Evolutionary conservation across 1,140 invertebrate genomes (phyloP), one percentile per base, ranked within the genome.

Genomic region (Cydia pomonella): DNA sequence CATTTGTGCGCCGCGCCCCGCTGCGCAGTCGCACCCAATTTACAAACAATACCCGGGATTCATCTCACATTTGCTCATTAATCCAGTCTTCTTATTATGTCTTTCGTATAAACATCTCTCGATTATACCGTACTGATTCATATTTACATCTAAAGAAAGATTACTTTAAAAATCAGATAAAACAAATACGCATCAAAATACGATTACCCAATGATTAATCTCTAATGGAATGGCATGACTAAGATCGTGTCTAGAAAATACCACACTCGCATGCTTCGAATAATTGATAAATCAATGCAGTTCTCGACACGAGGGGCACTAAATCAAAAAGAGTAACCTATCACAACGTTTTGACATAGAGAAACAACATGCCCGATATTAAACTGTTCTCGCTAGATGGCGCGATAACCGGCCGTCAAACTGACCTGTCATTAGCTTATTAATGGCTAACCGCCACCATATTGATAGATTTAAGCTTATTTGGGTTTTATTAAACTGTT

Each of bases 201-300:
- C 89, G 89, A 93, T 93, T 92, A 90, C 64, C 27, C 64, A 38
- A 93, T 93, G 89, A 89, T 87, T 86, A 85, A 88, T 90, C 83
- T 86, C 84, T 85, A 87, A 87, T 73, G 73, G 82, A 83, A 86
- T 88, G 91, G 91, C 90, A 92, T 90, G 90, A 91, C 87, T 88
- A 90, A 93, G 88, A 89, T 91, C 88, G 84, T 91, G 85, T 80
- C 82, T 87, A 82, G 82, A 89, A 87, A 92, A 92, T 91, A 91
- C 88, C 91, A 89, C 77, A 81, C 86, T 87, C 87, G 84, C 84
- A 93, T 92, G 82, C 87, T 83, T 88, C 62, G 85, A 90, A 92
- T 91, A 83, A 93, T 92, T 93, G 90, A 93, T 93, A 92, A 85
- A 93, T 93, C 90, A 93, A 89, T 90, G 88, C 87, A 90, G 84